These are phyloP conservation scores for Brevimyrus niger DNA, from an alignment of 2,113 vertebrate genomes.

Conservation along the genomic window DNA sequence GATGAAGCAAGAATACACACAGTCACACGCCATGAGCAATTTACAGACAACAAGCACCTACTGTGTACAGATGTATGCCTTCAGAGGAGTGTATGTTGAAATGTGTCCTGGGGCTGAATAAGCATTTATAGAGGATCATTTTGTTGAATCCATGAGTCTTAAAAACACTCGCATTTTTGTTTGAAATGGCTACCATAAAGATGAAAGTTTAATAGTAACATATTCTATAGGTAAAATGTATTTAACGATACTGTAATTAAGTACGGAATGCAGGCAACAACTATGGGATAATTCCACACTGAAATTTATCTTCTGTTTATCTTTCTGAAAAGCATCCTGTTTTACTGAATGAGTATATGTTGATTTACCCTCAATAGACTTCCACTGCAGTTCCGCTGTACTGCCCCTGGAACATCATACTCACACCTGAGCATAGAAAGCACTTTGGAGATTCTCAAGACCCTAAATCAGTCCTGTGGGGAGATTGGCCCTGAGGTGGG, in stretches of 20 bases:
- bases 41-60: not conserved
- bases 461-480: conserved; percentile 40
- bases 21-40: not conserved
- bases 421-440: conserved; percentile 31
- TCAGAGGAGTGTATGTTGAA: not conserved
- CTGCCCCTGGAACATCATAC: conserved; percentile 43
- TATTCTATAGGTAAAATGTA: not conserved
- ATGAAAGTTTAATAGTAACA: not conserved
- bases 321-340: not conserved
- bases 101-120: not conserved
- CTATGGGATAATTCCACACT: not conserved
- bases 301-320: not conserved
- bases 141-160: not conserved
- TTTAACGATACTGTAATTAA: not conserved
- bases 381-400: conserved; percentile 40
- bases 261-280: not conserved
- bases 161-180: not conserved
- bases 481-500: conserved; percentile 45
- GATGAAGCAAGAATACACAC: not conserved
- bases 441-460: conserved; percentile 17
- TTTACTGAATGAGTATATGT: not conserved
- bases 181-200: not conserved
- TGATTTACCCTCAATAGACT: conserved; percentile 40
- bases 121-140: not conserved
- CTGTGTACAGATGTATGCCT: not conserved